Base-by-base conservation (phyloP, 2,888 invertebrate species). In the Leptarthrus brevirostris region DNA sequence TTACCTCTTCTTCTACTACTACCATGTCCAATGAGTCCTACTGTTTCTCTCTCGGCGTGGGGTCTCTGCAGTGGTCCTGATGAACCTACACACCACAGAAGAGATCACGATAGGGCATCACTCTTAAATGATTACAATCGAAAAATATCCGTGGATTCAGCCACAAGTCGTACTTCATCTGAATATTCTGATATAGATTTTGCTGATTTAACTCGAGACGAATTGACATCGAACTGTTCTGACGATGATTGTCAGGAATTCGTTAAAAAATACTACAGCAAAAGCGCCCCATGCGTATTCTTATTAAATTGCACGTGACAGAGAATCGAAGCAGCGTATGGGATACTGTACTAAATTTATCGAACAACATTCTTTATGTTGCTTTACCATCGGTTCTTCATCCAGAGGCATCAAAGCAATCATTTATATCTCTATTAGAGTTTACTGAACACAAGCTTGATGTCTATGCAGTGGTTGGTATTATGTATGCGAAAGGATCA, bases 1-100 rank as follows among this genome's bases (percentile, higher is more conserved):
- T 85, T 78, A 83, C 85, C 79, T 85, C 85, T 77, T 90, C 91
- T 82, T 90, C 90, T 83, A 85, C 89, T 85, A 90, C 90, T 86
- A 90, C 88, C 82, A 89, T 90, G 84, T 90, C 90, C 86, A 89
- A 89, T 87, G 90, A 90, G 84, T 90, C 90, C 83, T 91, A 90
- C 86, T 91, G 90, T 89, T 90, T 91, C 89, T 91, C 95, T 93
- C 94, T 97, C 93, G 96, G 96, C 87, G 93, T 95, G 90, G 96
- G 96, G 96, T 97, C 97, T 96, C 97, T 94, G 97, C 97, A 85
- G 85, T 97, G 96, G 94, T 97, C 97, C 97, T 98, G 97, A 97
- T 97, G 97, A 91, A 91, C 96, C 96, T 93, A 94, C 81, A 83
- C 81, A 85, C 85, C 85, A 85, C 84, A 85, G 85, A 85, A 83